Conservation (phyloP, 2,113 vertebrate genomes). For the Microcebus griseorufus region DNA sequence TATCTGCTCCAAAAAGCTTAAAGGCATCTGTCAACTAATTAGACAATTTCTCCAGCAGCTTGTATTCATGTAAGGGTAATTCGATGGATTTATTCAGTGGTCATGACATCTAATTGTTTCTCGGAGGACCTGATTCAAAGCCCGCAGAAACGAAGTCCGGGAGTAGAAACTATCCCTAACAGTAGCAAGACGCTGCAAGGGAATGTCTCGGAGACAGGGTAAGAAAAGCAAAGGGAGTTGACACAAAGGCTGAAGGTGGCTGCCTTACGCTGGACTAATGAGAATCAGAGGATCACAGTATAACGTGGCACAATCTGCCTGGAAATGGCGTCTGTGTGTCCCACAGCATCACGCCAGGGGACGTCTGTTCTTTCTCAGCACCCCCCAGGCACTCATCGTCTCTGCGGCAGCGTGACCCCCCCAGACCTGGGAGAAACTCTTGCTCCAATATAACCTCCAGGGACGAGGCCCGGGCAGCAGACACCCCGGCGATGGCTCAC, state of each 20-base stretch:
- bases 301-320: neutral
- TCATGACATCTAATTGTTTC: neutral
- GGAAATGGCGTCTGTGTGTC: fast-evolving
- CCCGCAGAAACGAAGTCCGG: neutral
- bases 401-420: fast-evolving
- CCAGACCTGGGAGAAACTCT: neutral
- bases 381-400: fast-evolving
- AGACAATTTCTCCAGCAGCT: neutral
- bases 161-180: neutral
- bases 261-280: fast-evolving
- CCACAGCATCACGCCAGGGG: fast-evolving
- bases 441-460: fast-evolving
- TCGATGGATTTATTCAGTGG: neutral
- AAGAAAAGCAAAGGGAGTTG: neutral
- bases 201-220: neutral
- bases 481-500: fast-evolving
- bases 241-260: neutral
- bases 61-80: neutral
- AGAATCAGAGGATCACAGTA: neutral
- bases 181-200: neutral
- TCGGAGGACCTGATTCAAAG: neutral
- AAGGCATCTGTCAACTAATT: neutral
- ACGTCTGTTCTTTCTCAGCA: too few species aligned
- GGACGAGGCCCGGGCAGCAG: fast-evolving
- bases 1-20: neutral